These are phyloP conservation scores for Adineta ricciae DNA, from an alignment of 2,888 invertebrate genomes.

Conservation along the genomic window DNA sequence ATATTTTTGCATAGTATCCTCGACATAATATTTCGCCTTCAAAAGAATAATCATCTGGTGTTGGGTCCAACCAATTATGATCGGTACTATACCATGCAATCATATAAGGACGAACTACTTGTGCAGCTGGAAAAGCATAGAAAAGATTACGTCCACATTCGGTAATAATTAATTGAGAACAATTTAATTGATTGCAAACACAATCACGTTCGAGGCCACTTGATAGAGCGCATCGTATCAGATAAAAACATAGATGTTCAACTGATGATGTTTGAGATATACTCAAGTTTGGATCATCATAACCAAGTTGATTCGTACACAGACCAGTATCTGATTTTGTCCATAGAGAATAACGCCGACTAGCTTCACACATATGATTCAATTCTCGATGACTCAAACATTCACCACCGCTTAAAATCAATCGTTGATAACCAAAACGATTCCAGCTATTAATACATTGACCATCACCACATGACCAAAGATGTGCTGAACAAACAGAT, in stretches of 20 bases:
- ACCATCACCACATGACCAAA: neutral
- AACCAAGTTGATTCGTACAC: neutral
- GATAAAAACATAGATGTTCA: neutral
- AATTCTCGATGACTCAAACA: neutral
- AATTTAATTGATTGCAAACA: no score
- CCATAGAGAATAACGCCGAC: neutral
- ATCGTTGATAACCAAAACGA: neutral
- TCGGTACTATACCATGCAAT: no score
- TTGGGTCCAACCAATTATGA: no score
- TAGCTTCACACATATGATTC: neutral
- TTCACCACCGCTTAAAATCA: neutral
- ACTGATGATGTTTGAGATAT: neutral
- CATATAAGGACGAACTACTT: no score
- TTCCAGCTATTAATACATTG: neutral
- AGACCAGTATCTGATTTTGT: neutral
- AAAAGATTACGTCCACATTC: no score
- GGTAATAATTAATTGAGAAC: no score
- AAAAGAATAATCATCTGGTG: no score
- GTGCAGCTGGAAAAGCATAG: no score
- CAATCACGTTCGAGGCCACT: no score
- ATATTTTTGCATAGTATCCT: no score
- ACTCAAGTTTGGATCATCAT: neutral
- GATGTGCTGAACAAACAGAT: neutral
- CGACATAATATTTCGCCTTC: no score
- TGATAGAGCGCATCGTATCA: no score